Conservation (phyloP, 2,888 invertebrate genomes). For the Pachymerium ferrugineum region DNA sequence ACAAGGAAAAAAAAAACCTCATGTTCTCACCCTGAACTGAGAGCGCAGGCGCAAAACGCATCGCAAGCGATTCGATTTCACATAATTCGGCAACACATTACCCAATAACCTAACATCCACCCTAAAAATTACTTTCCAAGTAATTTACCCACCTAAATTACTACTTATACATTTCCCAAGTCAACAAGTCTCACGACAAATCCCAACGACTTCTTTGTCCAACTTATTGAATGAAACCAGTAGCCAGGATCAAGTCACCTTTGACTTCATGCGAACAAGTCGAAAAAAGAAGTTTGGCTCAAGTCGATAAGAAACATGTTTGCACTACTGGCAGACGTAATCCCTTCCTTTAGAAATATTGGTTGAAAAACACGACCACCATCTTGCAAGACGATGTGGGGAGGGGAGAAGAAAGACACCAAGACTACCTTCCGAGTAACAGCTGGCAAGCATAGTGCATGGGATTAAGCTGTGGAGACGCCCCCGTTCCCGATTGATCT, state of each 20-base stretch:
- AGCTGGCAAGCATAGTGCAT: conserved; percentile 6
- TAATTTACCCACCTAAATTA: not conserved
- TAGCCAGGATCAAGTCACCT: conserved; percentile 2
- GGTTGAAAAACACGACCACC: not conserved
- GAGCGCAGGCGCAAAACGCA: no score
- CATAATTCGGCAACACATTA: no score
- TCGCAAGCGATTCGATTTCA: no score
- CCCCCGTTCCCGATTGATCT: conserved; percentile 24
- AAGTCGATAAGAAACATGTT: conserved; percentile 7
- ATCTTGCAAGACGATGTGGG: not conserved
- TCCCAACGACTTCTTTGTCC: not conserved
- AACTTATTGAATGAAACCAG: conserved; percentile 21
- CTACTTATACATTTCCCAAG: not conserved
- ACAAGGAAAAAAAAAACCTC: not conserved
- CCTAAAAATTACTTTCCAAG: no score
- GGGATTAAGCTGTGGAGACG: conserved; percentile 27
- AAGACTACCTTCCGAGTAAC: conserved; percentile 7
- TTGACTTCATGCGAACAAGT: not conserved
- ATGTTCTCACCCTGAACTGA: no score
- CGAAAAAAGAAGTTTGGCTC: not conserved
- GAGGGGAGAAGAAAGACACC: not conserved
- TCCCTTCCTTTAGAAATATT: conserved; percentile 17
- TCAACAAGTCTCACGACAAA: not conserved
- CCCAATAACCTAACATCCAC: no score
- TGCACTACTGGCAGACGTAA: not conserved